phyloP scores from a whole-genome alignment of 2,113 vertebrate genomes.

The Cyanocitta stelleri region DNA sequence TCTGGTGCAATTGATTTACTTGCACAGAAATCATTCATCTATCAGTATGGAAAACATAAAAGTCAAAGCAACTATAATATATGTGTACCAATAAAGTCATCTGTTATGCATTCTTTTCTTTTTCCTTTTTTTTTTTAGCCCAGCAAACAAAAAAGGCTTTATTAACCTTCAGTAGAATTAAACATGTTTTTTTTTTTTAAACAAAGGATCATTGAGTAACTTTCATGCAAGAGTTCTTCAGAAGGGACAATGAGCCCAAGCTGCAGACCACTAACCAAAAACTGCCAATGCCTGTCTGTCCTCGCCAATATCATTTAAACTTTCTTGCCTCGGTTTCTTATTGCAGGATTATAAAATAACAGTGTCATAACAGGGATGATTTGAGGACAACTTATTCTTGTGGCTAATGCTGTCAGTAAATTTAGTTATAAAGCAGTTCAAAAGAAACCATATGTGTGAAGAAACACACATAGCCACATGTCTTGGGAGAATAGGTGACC shows the following conservation, averaged over 20 bases:
- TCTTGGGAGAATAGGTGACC: not conserved
- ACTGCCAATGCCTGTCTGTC: not conserved
- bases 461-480: not conserved
- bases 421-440: not conserved
- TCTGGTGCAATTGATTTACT: slow-evolving; percentile 68
- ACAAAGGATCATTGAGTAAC: not conserved
- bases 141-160: slow-evolving; percentile 26
- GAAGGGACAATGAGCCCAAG: not conserved
- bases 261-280: not conserved
- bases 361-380: not conserved
- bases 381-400: not conserved
- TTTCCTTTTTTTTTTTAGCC: not conserved
- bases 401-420: not conserved
- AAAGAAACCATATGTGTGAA: not conserved
- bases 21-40: slow-evolving; percentile 65
- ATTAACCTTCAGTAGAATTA: slow-evolving; percentile 59
- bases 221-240: not conserved
- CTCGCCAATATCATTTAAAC: not conserved
- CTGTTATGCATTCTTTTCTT: slow-evolving; percentile 31
- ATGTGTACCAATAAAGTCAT: slow-evolving; percentile 65
- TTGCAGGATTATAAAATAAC: not conserved
- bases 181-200: slow-evolving; percentile 15
- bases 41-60: slow-evolving; percentile 71
- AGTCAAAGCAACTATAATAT: slow-evolving; percentile 68
- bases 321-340: not conserved